These are phyloP conservation scores for Crossoptilon crossoptilon DNA, from an alignment of 2,797 vertebrate genomes.

Conservation along the genomic window DNA sequence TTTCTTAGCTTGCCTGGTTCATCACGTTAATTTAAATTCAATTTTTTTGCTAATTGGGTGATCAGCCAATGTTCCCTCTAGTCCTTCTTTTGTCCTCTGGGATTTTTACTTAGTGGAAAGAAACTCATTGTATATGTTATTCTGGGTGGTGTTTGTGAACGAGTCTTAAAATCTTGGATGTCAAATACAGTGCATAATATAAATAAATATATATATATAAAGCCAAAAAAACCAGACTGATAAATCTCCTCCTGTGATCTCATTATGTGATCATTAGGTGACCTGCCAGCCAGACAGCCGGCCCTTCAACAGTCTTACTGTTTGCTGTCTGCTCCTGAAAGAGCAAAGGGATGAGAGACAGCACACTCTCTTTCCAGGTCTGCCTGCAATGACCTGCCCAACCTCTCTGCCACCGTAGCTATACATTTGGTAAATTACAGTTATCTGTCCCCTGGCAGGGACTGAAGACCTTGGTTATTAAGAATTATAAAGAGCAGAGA, in stretches of 20 bases:
- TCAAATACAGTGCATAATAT: not conserved
- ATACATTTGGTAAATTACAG: conserved; percentile 13
- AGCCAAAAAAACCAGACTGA: not conserved
- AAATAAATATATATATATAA: no score
- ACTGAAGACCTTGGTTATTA: conserved; percentile 2
- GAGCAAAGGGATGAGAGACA: not conserved
- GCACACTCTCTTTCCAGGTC: not conserved
- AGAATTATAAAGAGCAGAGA: conserved; percentile 30
- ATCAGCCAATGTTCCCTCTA: not conserved
- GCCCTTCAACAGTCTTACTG: not conserved
- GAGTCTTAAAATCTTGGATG: not conserved
- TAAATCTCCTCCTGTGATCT: not conserved
- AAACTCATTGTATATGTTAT: not conserved
- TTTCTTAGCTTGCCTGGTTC: not conserved
- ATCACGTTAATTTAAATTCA: not conserved
- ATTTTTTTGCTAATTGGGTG: not conserved
- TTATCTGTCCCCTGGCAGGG: conserved; percentile 8
- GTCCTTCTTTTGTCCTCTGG: not conserved
- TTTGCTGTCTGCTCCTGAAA: conserved; percentile 12
- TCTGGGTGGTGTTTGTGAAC: not conserved
- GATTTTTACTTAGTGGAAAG: not conserved
- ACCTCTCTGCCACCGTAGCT: not conserved
- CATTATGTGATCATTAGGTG: conserved; percentile 34
- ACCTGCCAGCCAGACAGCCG: not conserved
- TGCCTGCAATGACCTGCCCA: not conserved